Percentiles rank a stretch among this genome's conserved stretches.
phyloP scores from a whole-genome alignment of 2,113 vertebrate genomes.

The Bombycilla garrulus region DNA sequence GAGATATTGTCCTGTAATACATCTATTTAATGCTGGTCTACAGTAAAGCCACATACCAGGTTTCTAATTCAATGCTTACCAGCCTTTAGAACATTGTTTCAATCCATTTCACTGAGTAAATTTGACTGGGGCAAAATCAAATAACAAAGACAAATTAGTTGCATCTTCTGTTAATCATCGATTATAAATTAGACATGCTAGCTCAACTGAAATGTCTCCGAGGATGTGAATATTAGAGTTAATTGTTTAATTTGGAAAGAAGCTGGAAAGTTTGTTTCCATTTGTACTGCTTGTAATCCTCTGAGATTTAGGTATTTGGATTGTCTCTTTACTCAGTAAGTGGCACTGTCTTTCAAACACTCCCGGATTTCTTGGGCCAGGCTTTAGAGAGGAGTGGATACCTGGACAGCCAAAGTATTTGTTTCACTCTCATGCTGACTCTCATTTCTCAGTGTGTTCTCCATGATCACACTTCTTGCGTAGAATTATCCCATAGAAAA shows the following conservation, averaged over 20 bases:
- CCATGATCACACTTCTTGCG: not conserved
- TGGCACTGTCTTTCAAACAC: conserved; percentile 39
- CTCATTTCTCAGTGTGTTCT: conserved; percentile 47
- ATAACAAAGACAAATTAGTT: conserved; percentile 49
- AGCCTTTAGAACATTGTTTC: conserved; percentile 53
- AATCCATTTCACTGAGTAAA: conserved; percentile 61
- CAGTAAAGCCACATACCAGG: not conserved
- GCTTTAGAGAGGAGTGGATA: conserved; percentile 39
- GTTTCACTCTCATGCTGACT: conserved; percentile 29
- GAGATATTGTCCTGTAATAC: not conserved
- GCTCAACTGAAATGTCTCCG: conserved; percentile 45
- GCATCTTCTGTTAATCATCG: conserved; percentile 65
- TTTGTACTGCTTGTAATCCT: conserved; percentile 31
- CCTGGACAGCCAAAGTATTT: conserved; percentile 24
- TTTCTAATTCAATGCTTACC: conserved; percentile 35
- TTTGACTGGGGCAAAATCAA: conserved; percentile 54
- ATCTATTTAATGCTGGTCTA: not conserved
- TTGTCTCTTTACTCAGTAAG: conserved; percentile 43
- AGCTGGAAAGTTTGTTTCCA: conserved; percentile 3
- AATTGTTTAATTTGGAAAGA: conserved; percentile 66
- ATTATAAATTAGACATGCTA: conserved; percentile 69
- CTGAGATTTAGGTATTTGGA: conserved; percentile 20
- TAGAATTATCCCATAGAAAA: conserved; percentile 27
- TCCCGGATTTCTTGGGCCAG: not conserved
- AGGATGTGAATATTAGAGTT: conserved; percentile 41